Conservation (phyloP, 2,888 invertebrate genomes). For the Pterostichus niger region DNA sequence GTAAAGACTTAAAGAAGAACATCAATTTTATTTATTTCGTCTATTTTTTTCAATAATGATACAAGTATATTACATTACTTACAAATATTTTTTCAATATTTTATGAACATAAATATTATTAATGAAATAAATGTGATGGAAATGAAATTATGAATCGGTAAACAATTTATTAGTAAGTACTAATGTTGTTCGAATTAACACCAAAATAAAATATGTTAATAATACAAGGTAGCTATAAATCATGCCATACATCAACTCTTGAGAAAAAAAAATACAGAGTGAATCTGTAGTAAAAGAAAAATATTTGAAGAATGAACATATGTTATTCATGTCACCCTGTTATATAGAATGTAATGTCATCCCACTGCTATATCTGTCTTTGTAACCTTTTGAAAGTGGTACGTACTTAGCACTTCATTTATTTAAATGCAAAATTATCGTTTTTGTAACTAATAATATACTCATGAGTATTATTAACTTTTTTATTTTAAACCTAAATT, state of each 20-base stretch:
- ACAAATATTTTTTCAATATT: no score
- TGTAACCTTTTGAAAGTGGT: background rate
- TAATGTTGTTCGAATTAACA: slow-evolving; percentile 5
- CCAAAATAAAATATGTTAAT: background rate
- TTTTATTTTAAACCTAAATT: background rate
- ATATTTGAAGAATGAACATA: background rate
- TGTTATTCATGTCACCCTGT: slow-evolving; percentile 8
- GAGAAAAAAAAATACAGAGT: background rate
- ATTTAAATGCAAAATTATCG: no score
- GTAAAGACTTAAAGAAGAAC: no score
- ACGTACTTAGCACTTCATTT: background rate
- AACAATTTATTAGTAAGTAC: background rate
- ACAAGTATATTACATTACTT: no score
- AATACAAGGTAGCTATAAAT: no score
- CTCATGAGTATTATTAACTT: no score
- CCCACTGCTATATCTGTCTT: background rate
- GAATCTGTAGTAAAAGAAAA: background rate
- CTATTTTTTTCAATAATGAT: no score
- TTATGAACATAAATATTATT: no score
- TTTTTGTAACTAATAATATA: no score
- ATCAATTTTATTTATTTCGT: no score
- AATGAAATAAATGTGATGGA: background rate
- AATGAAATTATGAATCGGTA: background rate
- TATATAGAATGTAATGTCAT: background rate
- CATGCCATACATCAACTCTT: no score